These are phyloP conservation scores for Tonatia bakeri DNA, from an alignment of 2,113 vertebrate genomes.

Conservation along the genomic window DNA sequence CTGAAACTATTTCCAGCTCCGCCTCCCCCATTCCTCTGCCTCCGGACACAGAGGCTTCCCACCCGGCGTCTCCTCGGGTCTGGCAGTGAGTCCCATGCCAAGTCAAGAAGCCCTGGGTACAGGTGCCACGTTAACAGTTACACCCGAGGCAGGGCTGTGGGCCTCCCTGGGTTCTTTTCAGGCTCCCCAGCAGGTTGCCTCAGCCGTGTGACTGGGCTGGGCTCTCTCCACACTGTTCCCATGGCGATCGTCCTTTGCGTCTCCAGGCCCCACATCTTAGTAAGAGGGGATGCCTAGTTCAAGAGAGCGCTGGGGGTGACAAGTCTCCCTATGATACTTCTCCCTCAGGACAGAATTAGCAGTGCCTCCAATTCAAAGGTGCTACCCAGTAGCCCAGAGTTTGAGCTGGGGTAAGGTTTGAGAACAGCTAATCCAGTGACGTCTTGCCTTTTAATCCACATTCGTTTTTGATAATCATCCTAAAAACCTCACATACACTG, in stretches of 20 bases:
- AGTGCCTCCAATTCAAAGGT: neutral
- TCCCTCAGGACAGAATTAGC: neutral
- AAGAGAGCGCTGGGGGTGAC: accelerated
- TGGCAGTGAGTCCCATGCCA: neutral
- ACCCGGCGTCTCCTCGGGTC: accelerated
- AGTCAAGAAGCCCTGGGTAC: neutral
- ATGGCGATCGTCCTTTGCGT: neutral
- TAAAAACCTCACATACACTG: neutral
- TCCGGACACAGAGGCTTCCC: neutral
- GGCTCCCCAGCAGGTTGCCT: neutral
- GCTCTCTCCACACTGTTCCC: neutral
- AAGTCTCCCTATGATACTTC: too few relatives aligned
- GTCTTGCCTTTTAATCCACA: neutral
- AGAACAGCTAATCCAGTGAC: neutral
- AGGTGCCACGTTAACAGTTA: neutral
- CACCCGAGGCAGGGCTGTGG: neutral
- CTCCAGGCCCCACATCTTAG: neutral
- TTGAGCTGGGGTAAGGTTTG: neutral
- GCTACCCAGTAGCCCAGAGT: neutral
- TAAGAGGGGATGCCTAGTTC: neutral
- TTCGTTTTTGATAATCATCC: neutral
- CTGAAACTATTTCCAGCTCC: neutral
- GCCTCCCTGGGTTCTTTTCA: neutral
- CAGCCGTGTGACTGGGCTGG: neutral
- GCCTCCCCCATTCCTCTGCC: too few relatives aligned